Base-by-base conservation (phyloP, 2,113 vertebrate genomes). In the Struthio camelus region DNA sequence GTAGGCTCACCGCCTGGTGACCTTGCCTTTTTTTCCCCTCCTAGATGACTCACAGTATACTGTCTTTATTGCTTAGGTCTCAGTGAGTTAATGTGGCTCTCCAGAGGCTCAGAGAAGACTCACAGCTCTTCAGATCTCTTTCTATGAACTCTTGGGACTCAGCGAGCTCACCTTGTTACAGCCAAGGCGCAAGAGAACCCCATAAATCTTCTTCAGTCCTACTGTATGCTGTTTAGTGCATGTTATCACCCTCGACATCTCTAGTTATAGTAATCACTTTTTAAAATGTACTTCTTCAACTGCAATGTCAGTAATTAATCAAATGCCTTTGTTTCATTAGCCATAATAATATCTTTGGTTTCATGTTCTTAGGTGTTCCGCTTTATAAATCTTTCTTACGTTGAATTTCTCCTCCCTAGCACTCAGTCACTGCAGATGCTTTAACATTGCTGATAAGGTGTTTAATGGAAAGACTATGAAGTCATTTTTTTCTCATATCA, bases 321-420 rank as follows among this genome's bases (percentile, higher is more conserved):
- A 97, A 96, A 96, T 70, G 54, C 87, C 79, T 96, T 95, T 97
- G 97, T 95, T 97, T 80, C 72, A 67, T 95, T 97, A 95, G 89
- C 93, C 54, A 61, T 96, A 95, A 92, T 84, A 95, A 64, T 70
- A 67, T 62, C 19, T 95, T 87, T 89, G 56, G 92, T 94, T 95
- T 89, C 87, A 64, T 93, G 95, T 93, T 96, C 89, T 89, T 93
- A 95, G 87, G 58, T 92, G 80, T 91, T 97, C 84, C 58, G 81
- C 78, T 96, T 95, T 85, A 87, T 66, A 80, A 80, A 61, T 32
- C 18, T 54, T 62, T 65, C 81, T 89, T 44, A 53, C 18, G 58
- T 76, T 23, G 32, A 89, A 81, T 64, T 42, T 94, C 87, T 93
- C 81, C 70, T 91, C 81, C 66, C 83, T 30, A 94, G 71, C 87